Base-by-base conservation (phyloP, 1,140 invertebrate genomes). In the Drosophila novamexicana region DNA sequence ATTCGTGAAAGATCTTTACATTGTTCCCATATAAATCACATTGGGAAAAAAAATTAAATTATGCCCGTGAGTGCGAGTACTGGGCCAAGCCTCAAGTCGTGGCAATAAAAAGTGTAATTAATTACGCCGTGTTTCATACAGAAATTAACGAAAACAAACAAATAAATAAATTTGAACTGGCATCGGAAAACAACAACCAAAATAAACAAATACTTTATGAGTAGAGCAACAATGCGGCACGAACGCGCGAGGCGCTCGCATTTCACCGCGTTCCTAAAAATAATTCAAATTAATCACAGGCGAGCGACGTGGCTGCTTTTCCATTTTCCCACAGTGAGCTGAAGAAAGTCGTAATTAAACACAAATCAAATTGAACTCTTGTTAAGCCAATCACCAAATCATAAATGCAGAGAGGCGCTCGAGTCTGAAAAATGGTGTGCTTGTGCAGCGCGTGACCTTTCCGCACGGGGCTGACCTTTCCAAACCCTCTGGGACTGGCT, bases 51-150 rank as follows among this genome's bases (percentile, higher is more conserved):
- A 44, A 37, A 36, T 10, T 42, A 58, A 53, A 71, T 40, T 65
- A 40, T 29, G 22, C 22, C 36, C 39, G 39, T 53, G 16, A 29
- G 39, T 42, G 53, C 66, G 63, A 66, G 69, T 67, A 36, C 54
- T 18, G 32, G 50, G 40, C 47, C 67, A 39, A 71, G 54, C 84
- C 83, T 79, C 83, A 83, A 81, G 83, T 80, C 79, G 80, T 29
- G 52, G 70, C 77, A 84, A 89, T 88, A 88, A 88, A 84, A 88
- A 84, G 54, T 78, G 84, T 88, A 89, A 88, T 88, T 88, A 88
- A 88, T 88, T 88, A 86, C 77, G 64, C 16, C 73, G 53, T 74
- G 37, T 69, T 79, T 76, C 68, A 18, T 75, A 75, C 67, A 62
- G 57, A 63, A 77, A 73, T 77, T 74, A 81, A 75, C 56, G 74